These are phyloP conservation scores for Bembecia ichneumoniformis DNA, from an alignment of 2,888 invertebrate species.

Conservation along the genomic window DNA sequence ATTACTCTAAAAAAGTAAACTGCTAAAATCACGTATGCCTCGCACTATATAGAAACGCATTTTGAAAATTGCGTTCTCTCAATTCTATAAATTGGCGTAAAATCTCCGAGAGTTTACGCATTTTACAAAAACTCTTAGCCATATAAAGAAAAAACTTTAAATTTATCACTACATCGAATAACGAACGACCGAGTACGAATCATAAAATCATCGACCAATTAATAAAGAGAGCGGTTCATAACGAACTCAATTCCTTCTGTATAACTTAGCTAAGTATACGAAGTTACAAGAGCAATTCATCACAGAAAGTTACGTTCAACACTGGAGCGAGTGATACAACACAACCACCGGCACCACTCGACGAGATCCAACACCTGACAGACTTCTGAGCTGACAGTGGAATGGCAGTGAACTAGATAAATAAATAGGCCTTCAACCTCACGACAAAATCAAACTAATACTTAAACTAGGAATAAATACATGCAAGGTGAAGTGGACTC, in stretches of 20 bases:
- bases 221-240: neutral
- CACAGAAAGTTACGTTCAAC: neutral
- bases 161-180: neutral
- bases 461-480: conserved; percentile 32
- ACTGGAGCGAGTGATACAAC: neutral
- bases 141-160: neutral
- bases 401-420: neutral
- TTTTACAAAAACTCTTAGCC: neutral
- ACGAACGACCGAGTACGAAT: neutral
- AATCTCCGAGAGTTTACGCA: no score
- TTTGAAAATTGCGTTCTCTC: no score
- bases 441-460: neutral
- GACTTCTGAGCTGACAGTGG: neutral
- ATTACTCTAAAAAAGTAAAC: no score
- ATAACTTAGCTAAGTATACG: neutral
- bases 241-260: neutral
- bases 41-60: no score
- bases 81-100: no score
- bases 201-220: neutral
- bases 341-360: neutral
- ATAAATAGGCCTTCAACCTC: neutral
- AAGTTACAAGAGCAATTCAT: neutral
- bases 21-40: no score
- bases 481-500: conserved; percentile 15
- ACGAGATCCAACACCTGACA: neutral